phyloP scores from a whole-genome alignment of 1,140 invertebrate genomes.

The Berghia stephanieae region DNA sequence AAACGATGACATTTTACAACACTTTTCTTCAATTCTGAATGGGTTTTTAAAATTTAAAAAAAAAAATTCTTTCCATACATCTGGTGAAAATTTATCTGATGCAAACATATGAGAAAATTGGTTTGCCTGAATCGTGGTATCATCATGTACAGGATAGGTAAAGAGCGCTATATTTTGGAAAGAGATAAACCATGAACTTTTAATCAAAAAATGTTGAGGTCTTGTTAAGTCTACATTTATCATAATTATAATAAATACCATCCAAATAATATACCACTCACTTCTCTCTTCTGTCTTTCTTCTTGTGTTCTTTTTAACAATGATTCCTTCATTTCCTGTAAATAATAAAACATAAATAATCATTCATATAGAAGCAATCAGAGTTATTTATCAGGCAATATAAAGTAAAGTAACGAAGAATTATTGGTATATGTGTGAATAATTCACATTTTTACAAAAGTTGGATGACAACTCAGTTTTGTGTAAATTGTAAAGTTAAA shows the following conservation, averaged over 20 bases:
- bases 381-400: too few relatives aligned
- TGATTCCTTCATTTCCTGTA: conserved; percentile 75
- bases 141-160: background rate
- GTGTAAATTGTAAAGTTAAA: background rate
- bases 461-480: background rate
- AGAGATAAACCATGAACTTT: background rate
- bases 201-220: background rate
- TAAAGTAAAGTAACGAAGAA: background rate
- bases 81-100: too few relatives aligned
- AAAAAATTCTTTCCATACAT: too few relatives aligned
- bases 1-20: too few relatives aligned
- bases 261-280: conserved; percentile 57
- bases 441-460: background rate
- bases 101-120: too few relatives aligned
- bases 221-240: too few relatives aligned
- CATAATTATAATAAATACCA: too few relatives aligned
- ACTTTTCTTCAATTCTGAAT: too few relatives aligned
- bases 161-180: background rate
- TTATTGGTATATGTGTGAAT: background rate
- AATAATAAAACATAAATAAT: conserved; percentile 34
- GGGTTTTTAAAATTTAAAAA: too few relatives aligned
- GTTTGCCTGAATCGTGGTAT: background rate
- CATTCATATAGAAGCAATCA: background rate
- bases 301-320: conserved; percentile 82
- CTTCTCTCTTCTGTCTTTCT: conserved; percentile 87